Percentiles rank a stretch among this genome's conserved stretches.
Conservation (phyloP, 30 jellyfish, hydroid and myxozoan genomes). For the Turritopsis rubra region DNA sequence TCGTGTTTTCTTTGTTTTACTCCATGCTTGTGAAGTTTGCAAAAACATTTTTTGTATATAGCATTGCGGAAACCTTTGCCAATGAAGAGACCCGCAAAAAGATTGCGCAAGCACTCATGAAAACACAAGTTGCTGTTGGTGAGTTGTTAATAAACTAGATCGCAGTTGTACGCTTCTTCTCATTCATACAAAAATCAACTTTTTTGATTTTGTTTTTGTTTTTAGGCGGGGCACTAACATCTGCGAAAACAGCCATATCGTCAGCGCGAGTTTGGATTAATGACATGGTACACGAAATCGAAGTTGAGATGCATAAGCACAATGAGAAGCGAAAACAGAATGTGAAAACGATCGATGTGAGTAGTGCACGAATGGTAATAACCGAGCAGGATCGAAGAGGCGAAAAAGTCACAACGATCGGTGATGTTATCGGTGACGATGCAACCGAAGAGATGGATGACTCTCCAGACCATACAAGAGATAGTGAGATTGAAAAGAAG, state of each 20-base stretch:
- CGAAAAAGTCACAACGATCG: conserved; percentile 24
- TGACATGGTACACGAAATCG: conserved; percentile 78
- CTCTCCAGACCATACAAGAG: not conserved
- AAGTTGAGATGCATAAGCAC: conserved; percentile 60
- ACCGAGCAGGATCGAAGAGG: conserved; percentile 48
- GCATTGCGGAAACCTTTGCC: conserved; percentile 55
- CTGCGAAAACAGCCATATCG: conserved; percentile 72
- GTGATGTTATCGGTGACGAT: conserved; percentile 28
- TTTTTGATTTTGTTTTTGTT: not conserved
- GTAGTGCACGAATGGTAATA: conserved; percentile 49
- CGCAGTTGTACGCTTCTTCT: not conserved
- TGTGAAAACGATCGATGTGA: conserved; percentile 30
- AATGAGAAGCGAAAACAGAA: conserved; percentile 3
- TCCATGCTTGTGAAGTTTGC: no score
- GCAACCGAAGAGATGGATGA: not conserved
- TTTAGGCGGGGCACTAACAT: conserved; percentile 66
- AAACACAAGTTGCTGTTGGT: conserved; percentile 90
- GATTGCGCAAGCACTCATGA: conserved; percentile 65
- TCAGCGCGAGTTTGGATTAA: conserved; percentile 79
- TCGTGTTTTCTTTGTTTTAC: no score
- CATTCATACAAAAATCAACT: no score
- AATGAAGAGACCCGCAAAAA: conserved; percentile 56
- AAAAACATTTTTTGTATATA: no score
- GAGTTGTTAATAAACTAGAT: not conserved
- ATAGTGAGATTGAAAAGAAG: not conserved